Base-by-base conservation (phyloP, 2,113 vertebrate species). In the Amphiprion ocellaris region DNA sequence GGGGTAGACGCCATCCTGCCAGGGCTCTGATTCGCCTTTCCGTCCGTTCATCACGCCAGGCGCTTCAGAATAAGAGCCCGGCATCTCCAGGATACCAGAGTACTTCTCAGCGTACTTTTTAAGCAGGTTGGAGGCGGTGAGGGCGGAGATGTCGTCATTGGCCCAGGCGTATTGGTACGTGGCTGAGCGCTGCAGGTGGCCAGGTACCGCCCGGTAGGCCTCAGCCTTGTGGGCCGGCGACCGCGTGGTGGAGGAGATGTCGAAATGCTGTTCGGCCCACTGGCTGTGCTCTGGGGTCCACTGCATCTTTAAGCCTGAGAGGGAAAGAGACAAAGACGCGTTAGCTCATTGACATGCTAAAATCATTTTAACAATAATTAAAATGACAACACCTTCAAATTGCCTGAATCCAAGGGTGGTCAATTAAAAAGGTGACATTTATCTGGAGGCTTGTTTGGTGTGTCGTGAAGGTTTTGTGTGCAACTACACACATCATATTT, bases 241-340 rank as follows among this genome's bases (percentile, higher is more conserved):
- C 74, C 97, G 96, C 2, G 98, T 98, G 74, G 98, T 99, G 12
- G 98, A 99, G 53, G 97, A 97, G 93, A 99, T 99, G 93, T 99
- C 97, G 88, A 99, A 99, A 94, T 99, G 98, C 94, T 99, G 98
- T 84, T 99, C 98, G 88, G 97, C 97, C 98, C 98, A 99, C 97
- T 99, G 98, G 84, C 96, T 96, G 94, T 99, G 98, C 95, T 99
- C 98, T 0, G 97, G 97, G 95, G 97, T 98, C 98, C 98, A 99
- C 98, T 99, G 98, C 98, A 99, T 99, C 95, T 98, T 99, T 95
- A 99, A 95, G 95, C 98, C 98, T 99, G 77, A 15, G 58, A 53
- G 67, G 55, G 47, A 88, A 39, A 84, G 8, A 84, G 28, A 79
- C 12, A 47, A 37, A 49, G 0, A 30, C 3, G 19, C 0, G 21